Conservation (phyloP, 2,797 vertebrate species). For the Meda fulgida region DNA sequence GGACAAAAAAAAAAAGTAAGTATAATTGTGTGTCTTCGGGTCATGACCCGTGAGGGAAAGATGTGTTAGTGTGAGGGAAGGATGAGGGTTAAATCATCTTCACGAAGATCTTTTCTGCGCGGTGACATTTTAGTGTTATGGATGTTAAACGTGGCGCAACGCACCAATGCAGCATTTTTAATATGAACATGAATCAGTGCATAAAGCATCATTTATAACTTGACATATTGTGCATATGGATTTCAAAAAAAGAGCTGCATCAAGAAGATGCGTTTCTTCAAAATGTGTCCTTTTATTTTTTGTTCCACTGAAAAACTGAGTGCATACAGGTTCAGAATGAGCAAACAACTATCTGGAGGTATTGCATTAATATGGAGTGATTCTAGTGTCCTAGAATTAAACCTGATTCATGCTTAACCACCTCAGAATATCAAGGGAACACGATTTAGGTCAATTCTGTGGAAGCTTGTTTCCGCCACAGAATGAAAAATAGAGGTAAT, state of each 20-base stretch:
- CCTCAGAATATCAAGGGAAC: neutral
- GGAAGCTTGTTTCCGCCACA: too few relatives aligned
- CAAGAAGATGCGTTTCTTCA: neutral
- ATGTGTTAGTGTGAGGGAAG: too few relatives aligned
- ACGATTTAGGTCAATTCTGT: neutral
- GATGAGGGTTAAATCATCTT: too few relatives aligned
- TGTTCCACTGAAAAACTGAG: neutral
- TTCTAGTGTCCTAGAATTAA: neutral
- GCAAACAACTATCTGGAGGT: neutral
- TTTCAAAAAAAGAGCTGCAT: neutral
- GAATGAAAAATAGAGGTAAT: too few relatives aligned
- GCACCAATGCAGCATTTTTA: constrained; percentile 29
- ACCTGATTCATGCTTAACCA: neutral
- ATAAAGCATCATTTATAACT: neutral
- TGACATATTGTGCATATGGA: neutral
- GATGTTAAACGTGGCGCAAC: neutral
- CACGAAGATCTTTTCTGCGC: neutral
- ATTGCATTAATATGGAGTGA: neutral
- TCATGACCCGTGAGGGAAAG: too few relatives aligned
- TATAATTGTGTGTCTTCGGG: too few relatives aligned
- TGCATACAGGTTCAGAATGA: neutral
- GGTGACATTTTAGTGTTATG: neutral
- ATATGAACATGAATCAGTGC: constrained; percentile 5
- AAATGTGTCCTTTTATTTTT: neutral
- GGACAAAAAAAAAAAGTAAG: too few relatives aligned